Percentiles rank a stretch among this genome's conserved stretches.
phyloP scores from a whole-genome alignment of 1,140 invertebrate species.

The Orchesella cincta region DNA sequence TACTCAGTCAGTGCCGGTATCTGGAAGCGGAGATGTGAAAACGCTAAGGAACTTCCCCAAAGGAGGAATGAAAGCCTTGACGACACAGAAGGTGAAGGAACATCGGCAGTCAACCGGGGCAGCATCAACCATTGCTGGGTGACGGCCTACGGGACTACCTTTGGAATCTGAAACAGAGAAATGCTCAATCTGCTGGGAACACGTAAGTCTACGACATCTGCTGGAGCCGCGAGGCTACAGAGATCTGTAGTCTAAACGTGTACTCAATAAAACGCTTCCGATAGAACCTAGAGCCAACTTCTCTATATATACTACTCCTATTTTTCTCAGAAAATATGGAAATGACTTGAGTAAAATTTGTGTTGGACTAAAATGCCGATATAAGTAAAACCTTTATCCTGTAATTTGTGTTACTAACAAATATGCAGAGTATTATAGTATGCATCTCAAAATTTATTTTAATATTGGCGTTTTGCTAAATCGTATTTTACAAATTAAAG shows the following conservation, averaged over 20 bases:
- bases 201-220: slow-evolving; percentile 21
- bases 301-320: neutral
- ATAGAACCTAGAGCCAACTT: neutral
- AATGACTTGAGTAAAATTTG: too few relatives aligned
- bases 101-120: slow-evolving; percentile 22
- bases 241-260: slow-evolving; percentile 24
- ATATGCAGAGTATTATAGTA: too few relatives aligned
- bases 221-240: slow-evolving; percentile 14
- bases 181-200: slow-evolving; percentile 29
- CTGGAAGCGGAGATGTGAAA: slow-evolving; percentile 23
- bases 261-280: slow-evolving; percentile 27
- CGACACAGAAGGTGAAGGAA: slow-evolving; percentile 26
- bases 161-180: slow-evolving; percentile 27
- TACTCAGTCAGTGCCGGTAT: slow-evolving; percentile 23
- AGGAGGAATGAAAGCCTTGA: slow-evolving; percentile 22
- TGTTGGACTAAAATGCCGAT: too few relatives aligned
- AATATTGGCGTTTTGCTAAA: too few relatives aligned
- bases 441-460: too few relatives aligned
- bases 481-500: too few relatives aligned
- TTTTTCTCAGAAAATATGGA: neutral
- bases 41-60: slow-evolving; percentile 23
- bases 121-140: neutral
- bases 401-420: too few relatives aligned
- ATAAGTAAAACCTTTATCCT: too few relatives aligned
- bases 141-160: slow-evolving; percentile 20